Evolutionary conservation across 2,888 invertebrate species (phyloP), one percentile per base, ranked within the genome.

Genomic region (Oxyscelio sp.): DNA sequence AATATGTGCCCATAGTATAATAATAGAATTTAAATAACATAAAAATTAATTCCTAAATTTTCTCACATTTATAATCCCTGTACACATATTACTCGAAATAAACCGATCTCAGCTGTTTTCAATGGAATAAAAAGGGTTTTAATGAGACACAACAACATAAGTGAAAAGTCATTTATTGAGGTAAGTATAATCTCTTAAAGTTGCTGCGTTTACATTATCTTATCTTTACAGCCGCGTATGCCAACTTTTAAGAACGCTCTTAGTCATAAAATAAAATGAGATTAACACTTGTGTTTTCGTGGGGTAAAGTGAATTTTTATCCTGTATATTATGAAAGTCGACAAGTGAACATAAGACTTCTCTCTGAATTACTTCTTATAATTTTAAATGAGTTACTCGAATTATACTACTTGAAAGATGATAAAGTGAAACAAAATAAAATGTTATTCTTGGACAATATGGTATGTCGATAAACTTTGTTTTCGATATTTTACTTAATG

Each of bases 241-340:
- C 73, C 48, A 81, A 75, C 68, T 81, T 81, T 74, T 56, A 81
- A 81, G 70, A 75, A 74, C 56, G 68, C 54, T 74, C 63, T 48
- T 63, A 54, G 74, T 63, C 74, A 63, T 81, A 75, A 75, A 81
- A 63, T 74, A 63, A 40, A 56, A 70, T 22, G 74, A 68, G 81
- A 75, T 81, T 81, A 81, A 81, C 68, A 81, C 75, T 75, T 59
- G 70, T 71, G 48, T 73, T 82, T 75, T 63, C 65, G 54, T 58
- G 54, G 63, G 56, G 66, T 34, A 58, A 66, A 82, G 70, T 65
- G 63, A 75, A 75, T 70, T 70, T 81, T 82, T 70, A 75, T 70
- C 24, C 54, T 31, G 59, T 58, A 61, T 70, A 58, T 73, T 65
- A 56, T 17, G 17, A 34, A 71, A 79, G 27, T 52, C 38, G 58